Evolutionary conservation across 2,888 invertebrate genomes (phyloP).

Genomic region (Drosophila phalerata): DNA sequence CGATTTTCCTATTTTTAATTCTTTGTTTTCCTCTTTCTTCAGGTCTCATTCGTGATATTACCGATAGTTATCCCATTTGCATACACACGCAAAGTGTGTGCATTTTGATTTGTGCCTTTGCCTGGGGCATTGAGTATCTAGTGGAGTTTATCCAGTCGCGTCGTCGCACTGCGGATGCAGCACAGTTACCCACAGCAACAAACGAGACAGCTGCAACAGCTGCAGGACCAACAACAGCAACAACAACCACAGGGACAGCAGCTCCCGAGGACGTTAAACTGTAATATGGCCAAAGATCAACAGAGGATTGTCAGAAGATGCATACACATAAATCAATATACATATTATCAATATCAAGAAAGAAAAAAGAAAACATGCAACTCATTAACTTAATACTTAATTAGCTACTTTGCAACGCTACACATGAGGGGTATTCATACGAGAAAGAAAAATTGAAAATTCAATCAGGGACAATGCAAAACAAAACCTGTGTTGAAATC

Average conservation of each 20-base stretch:
- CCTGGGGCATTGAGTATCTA: constrained; percentile 89
- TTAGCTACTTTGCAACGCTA: neutral
- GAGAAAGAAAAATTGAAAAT: neutral
- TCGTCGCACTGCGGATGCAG: constrained; percentile 70
- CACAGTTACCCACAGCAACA: constrained; percentile 48
- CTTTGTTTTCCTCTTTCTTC: neutral
- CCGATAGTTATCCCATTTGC: constrained; percentile 89
- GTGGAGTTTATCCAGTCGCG: constrained; percentile 73
- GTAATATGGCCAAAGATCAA: constrained; percentile 54
- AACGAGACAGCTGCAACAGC: constrained; percentile 39
- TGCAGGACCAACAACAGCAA: too few relatives aligned
- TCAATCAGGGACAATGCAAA: neutral
- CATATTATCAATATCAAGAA: constrained; percentile 6
- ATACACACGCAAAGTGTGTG: constrained; percentile 91
- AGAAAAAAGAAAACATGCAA: constrained; percentile 16
- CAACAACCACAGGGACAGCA: constrained; percentile 8
- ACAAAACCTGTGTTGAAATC: neutral
- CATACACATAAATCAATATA: constrained; percentile 27
- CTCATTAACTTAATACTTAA: constrained; percentile 53
- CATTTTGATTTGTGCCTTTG: constrained; percentile 89
- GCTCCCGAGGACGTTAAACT: constrained; percentile 61
- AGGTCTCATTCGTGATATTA: constrained; percentile 88
- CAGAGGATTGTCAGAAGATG: constrained; percentile 37
- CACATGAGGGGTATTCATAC: constrained; percentile 9
- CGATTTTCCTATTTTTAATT: neutral